These are phyloP conservation scores for Alethe castanea DNA, from an alignment of 2,113 vertebrate genomes.

Conservation along the genomic window DNA sequence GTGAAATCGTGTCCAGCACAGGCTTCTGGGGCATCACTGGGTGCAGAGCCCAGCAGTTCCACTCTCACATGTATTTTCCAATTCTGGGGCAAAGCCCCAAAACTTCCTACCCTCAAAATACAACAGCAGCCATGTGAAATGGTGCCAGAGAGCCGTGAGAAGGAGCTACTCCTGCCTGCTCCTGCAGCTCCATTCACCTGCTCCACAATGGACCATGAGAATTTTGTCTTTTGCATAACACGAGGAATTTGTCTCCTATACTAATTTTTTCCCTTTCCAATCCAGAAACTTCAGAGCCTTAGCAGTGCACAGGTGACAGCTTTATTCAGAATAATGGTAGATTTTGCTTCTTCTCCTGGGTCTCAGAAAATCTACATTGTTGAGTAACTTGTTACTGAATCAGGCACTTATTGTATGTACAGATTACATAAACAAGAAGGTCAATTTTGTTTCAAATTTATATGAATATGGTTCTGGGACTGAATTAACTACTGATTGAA, in stretches of 20 bases:
- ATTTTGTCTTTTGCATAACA: neutral
- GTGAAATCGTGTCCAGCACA: neutral
- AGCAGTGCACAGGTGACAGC: slow-evolving; percentile 17
- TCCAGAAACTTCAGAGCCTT: neutral
- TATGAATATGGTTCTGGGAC: slow-evolving; percentile 18
- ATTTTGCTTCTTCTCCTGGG: neutral
- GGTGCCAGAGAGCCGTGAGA: fast-evolving
- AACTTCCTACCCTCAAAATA: neutral
- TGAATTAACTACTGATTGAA: slow-evolving; percentile 53
- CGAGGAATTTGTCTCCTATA: neutral
- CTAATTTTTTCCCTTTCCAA: neutral
- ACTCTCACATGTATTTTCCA: neutral
- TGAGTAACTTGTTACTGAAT: slow-evolving; percentile 52
- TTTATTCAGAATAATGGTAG: neutral
- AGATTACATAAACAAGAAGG: slow-evolving; percentile 62
- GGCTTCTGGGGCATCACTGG: neutral
- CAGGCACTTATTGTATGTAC: slow-evolving; percentile 51
- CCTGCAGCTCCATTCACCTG: neutral
- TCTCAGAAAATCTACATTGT: slow-evolving; percentile 1
- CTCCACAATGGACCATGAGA: neutral
- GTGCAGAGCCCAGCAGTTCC: neutral
- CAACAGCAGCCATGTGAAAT: neutral
- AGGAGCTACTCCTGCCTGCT: neutral
- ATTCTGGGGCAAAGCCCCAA: neutral
- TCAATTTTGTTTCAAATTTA: slow-evolving; percentile 64